phyloP scores from a whole-genome alignment of 2,113 vertebrate genomes.

The Pongo abelii region DNA sequence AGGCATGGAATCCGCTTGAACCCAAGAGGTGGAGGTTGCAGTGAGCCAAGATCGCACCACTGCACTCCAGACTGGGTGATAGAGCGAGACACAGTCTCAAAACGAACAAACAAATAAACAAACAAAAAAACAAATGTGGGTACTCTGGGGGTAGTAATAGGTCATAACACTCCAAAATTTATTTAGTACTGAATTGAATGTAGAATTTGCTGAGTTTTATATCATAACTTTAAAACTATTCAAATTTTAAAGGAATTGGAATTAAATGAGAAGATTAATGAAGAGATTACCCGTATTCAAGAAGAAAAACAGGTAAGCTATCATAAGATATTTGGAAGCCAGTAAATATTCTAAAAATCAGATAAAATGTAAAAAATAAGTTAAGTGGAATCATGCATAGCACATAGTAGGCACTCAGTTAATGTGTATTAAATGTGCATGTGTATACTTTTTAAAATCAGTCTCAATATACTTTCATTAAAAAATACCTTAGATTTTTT shows the following conservation, averaged over 20 bases:
- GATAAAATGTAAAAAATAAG: not conserved
- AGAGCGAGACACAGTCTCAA: too few relatives aligned
- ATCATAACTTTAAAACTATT: slow-evolving; percentile 52
- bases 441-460: not conserved
- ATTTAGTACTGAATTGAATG: slow-evolving; percentile 16
- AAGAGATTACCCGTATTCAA: slow-evolving; percentile 85
- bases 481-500: slow-evolving; percentile 25
- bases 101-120: not conserved
- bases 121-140: not conserved
- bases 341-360: slow-evolving; percentile 46
- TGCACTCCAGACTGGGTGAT: too few relatives aligned
- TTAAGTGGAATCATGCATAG: slow-evolving; percentile 5
- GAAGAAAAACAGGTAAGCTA: slow-evolving; percentile 91
- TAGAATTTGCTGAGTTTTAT: slow-evolving; percentile 49
- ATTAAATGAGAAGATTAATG: slow-evolving; percentile 88
- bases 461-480: not conserved
- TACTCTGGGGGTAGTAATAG: not conserved
- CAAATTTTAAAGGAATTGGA: slow-evolving; percentile 87
- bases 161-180: not conserved
- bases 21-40: too few relatives aligned
- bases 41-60: too few relatives aligned
- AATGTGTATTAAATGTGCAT: not conserved
- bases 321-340: slow-evolving; percentile 33
- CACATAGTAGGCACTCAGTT: not conserved
- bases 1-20: too few relatives aligned